Conservation (phyloP, 2,888 invertebrate species). For the Eupsilia transversa region DNA sequence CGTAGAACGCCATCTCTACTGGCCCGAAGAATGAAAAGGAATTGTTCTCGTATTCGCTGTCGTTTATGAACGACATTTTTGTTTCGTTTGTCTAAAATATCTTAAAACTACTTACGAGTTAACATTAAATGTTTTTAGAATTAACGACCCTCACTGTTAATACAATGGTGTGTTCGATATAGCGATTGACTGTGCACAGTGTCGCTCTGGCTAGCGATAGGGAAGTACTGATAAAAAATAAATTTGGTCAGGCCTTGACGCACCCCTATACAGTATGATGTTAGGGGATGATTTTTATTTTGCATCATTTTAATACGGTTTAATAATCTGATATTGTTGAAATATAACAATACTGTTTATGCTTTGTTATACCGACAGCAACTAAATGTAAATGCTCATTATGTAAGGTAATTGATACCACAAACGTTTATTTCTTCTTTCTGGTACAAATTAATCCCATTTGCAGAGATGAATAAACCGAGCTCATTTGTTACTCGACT, state of each 20-base stretch:
- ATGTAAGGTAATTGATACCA: constrained; percentile 15
- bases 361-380: neutral
- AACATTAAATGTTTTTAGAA: neutral
- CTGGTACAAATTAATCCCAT: constrained; percentile 40
- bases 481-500: constrained; percentile 51
- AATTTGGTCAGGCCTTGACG: constrained; percentile 66
- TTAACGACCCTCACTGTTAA: constrained; percentile 10
- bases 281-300: constrained; percentile 21
- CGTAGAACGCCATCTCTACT: constrained; percentile 79
- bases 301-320: neutral
- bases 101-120: constrained; percentile 1
- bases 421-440: constrained; percentile 44
- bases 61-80: constrained; percentile 62
- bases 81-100: constrained; percentile 2
- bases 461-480: constrained; percentile 51
- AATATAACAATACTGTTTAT: neutral
- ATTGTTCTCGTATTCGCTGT: constrained; percentile 75
- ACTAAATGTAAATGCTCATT: constrained; percentile 4
- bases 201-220: constrained; percentile 68
- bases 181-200: constrained; percentile 47
- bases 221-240: constrained; percentile 71
- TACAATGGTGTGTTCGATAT: constrained; percentile 13
- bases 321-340: neutral
- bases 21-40: constrained; percentile 82
- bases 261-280: constrained; percentile 71